Evolutionary conservation across 2,888 invertebrate species (phyloP), one percentile per base, ranked within the genome.

Genomic region (Lithophane leautieri): DNA sequence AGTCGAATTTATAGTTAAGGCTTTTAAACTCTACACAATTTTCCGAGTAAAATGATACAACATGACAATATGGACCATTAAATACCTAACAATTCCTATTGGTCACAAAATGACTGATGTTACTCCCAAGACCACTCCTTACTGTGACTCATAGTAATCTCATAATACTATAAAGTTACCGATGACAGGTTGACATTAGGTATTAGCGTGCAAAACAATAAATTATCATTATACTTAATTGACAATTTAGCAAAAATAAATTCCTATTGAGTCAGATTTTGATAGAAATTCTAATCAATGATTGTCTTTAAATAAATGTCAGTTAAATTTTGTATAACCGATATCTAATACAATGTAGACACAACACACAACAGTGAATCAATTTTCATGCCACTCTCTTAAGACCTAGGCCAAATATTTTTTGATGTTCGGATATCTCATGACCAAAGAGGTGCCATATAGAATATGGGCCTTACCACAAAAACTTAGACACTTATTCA

Each of bases 41-140:
- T 79, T 80, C 56, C 34, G 56, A 82, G 28, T 52, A 66, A 69
- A 73, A 73, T 79, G 67, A 68, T 70, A 56, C 58, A 62, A 34
- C 56, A 52, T 78, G 44, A 72, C 79, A 84, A 84, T 78, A 71
- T 80, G 63, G 76, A 79, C 76, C 77, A 73, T 83, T 86, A 86
- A 87, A 84, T 88, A 87, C 88, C 86, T 81, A 83, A 85, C 82
- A 84, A 88, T 88, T 86, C 81, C 71, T 63, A 86, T 86, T 86
- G 86, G 86, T 63, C 77, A 77, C 70, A 14, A 66, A 67, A 69
- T 73, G 52, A 82, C n/a, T 66, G 76, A 81, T 70, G 73, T 77
- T 88, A 81, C 72, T 80, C 76, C 75, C 68, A 76, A 60, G 74
- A 79, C 79, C 88, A 88, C 86, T 85, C 87, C 88, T 82, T 71